A percentile compares a stretch with the other conserved stretches of the same genome.
These are phyloP conservation scores for Lichenostomus cassidix DNA, from an alignment of 2,113 vertebrate species.

Conservation along the genomic window DNA sequence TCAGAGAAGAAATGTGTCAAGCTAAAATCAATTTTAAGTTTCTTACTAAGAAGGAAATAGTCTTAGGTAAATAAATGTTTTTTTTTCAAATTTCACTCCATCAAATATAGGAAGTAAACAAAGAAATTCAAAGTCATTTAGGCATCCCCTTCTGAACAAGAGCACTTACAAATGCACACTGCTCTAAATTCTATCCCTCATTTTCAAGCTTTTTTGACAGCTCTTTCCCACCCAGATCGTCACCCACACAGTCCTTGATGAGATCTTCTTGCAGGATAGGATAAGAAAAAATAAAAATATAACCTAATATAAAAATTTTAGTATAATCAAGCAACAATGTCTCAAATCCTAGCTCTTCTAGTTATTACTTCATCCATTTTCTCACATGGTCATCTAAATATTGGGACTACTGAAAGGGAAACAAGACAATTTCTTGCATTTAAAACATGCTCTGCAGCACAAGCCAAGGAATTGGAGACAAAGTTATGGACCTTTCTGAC, in stretches of 20 bases:
- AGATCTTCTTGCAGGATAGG: neutral
- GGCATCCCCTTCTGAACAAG: neutral
- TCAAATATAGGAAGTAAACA: conserved; percentile 26
- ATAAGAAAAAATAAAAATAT: neutral
- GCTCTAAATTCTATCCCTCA: neutral
- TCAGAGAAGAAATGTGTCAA: conserved; percentile 48
- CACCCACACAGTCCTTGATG: neutral
- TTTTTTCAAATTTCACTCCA: conserved; percentile 47
- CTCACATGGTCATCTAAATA: neutral
- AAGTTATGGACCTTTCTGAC: neutral
- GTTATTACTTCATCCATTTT: neutral
- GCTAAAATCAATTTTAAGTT: conserved; percentile 63
- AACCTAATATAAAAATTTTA: neutral
- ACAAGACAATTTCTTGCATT: neutral
- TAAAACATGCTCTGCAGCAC: neutral
- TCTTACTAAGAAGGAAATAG: conserved; percentile 50
- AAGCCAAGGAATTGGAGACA: neutral
- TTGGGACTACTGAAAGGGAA: neutral
- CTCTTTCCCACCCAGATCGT: neutral
- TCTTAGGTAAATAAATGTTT: conserved; percentile 53
- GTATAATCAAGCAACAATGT: neutral
- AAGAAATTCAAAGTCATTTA: conserved; percentile 20
- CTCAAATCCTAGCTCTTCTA: neutral
- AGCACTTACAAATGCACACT: neutral
- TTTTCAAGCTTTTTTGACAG: neutral